Conservation (phyloP, 2,113 vertebrate genomes). For the Catharus bicknelli region DNA sequence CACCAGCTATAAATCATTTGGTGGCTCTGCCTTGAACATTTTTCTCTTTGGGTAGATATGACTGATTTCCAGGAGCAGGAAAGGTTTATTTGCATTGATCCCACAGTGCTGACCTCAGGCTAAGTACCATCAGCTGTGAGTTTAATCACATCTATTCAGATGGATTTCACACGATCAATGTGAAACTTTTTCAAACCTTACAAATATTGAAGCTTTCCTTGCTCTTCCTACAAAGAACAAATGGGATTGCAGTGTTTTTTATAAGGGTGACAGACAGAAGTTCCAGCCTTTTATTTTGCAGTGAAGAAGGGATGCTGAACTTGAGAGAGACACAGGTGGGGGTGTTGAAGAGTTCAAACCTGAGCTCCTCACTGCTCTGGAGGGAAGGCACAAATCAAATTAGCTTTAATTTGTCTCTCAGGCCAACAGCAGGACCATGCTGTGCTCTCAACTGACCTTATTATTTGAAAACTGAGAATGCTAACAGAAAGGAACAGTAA, state of each 20-base stretch:
- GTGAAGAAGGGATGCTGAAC: not conserved
- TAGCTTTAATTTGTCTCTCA: not conserved
- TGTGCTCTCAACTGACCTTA: not conserved
- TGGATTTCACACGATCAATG: not conserved
- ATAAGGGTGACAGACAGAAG: not conserved
- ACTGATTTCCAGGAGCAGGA: not conserved
- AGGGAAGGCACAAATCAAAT: not conserved
- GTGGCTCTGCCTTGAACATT: not conserved
- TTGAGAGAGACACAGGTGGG: not conserved
- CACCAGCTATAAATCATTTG: not conserved
- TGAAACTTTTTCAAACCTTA: not conserved
- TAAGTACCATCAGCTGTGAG: conserved; percentile 5
- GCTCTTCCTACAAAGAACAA: not conserved
- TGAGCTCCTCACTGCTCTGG: not conserved
- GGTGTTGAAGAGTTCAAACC: not conserved
- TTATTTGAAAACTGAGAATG: not conserved
- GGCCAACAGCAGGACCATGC: not conserved
- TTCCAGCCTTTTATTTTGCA: not conserved
- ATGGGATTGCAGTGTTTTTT: not conserved
- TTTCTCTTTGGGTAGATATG: not conserved
- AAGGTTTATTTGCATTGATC: conserved; percentile 18
- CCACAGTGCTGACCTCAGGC: not conserved
- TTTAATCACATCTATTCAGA: not conserved
- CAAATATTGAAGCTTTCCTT: not conserved
- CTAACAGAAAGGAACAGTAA: not conserved